phyloP scores from a whole-genome alignment of 1,140 invertebrate species.

The Zaprionus kolodkinae region DNA sequence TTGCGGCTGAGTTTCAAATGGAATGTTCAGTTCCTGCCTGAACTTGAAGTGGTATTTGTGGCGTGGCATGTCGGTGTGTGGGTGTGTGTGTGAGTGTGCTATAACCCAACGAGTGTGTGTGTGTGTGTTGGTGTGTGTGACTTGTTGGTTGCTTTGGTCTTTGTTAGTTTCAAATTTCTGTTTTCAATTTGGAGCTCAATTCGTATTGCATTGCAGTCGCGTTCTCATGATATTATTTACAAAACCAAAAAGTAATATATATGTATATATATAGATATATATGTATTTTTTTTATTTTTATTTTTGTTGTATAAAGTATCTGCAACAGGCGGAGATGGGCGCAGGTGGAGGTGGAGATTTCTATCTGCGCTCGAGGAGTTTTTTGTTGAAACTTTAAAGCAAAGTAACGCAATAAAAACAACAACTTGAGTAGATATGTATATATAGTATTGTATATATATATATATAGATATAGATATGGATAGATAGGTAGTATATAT shows the following conservation, averaged over 20 bases:
- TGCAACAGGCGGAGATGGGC: slow-evolving; percentile 31
- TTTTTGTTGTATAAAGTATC: slow-evolving; percentile 9
- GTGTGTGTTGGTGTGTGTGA: slow-evolving; percentile 43
- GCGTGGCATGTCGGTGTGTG: slow-evolving; percentile 13
- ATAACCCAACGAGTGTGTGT: slow-evolving; percentile 39
- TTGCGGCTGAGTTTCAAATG: slow-evolving; percentile 33
- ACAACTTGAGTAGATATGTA: slow-evolving; percentile 50
- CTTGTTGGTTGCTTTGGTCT: slow-evolving; percentile 57
- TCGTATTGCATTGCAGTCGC: slow-evolving; percentile 35
- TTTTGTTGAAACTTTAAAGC: slow-evolving; percentile 41
- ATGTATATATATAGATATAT: too few species aligned
- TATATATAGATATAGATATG: slow-evolving; percentile 49
- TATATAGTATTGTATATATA: slow-evolving; percentile 40
- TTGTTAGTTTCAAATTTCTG: slow-evolving; percentile 48
- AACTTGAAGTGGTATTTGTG: slow-evolving; percentile 22
- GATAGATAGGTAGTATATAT: slow-evolving; percentile 39
- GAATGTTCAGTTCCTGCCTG: slow-evolving; percentile 16
- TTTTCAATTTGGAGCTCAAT: slow-evolving; percentile 48
- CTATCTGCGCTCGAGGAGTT: slow-evolving; percentile 3
- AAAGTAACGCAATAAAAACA: slow-evolving; percentile 70
- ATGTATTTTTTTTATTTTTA: slow-evolving; percentile 18
- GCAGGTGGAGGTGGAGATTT: neutral
- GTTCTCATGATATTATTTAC: slow-evolving; percentile 61
- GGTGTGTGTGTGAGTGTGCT: slow-evolving; percentile 40
- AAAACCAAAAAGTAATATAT: slow-evolving; percentile 84